phyloP scores from a whole-genome alignment of 2,888 invertebrate species.

The Herminia tarsipennalis region DNA sequence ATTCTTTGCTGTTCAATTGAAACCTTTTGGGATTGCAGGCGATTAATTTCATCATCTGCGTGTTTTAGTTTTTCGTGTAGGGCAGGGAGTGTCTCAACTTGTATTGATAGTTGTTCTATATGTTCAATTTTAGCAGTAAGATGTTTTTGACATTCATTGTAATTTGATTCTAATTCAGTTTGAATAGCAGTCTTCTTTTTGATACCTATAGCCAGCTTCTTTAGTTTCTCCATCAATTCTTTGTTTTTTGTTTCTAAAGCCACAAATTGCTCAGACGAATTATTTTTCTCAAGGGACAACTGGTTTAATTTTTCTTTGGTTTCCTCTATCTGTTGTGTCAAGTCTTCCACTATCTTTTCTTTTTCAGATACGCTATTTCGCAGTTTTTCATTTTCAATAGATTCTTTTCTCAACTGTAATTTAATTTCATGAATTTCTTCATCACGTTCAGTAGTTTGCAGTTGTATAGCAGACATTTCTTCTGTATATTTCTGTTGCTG shows the following conservation, averaged over 20 bases:
- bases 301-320: constrained; percentile 68
- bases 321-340: constrained; percentile 78
- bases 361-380: constrained; percentile 85
- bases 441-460: constrained; percentile 82
- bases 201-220: constrained; percentile 90
- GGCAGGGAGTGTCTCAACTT: constrained; percentile 67
- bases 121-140: constrained; percentile 61
- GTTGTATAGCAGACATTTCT: constrained; percentile 72
- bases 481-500: constrained; percentile 79
- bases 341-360: constrained; percentile 74
- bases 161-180: constrained; percentile 87
- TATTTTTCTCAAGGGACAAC: constrained; percentile 68
- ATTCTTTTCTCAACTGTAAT: constrained; percentile 83
- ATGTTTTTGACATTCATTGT: constrained; percentile 66
- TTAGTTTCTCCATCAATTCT: constrained; percentile 90
- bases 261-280: constrained; percentile 64
- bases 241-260: constrained; percentile 87
- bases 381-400: constrained; percentile 87
- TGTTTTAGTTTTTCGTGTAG: constrained; percentile 72
- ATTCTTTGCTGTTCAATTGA: constrained; percentile 61
- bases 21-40: constrained; percentile 61
- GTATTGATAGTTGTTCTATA: constrained; percentile 64
- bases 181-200: constrained; percentile 90
- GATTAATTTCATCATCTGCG: constrained; percentile 71
- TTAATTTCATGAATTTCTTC: constrained; percentile 84